Evolutionary conservation across 2,113 vertebrate genomes (phyloP), one percentile per base, ranked within the genome.

Genomic region (Pardalotus punctatus): DNA sequence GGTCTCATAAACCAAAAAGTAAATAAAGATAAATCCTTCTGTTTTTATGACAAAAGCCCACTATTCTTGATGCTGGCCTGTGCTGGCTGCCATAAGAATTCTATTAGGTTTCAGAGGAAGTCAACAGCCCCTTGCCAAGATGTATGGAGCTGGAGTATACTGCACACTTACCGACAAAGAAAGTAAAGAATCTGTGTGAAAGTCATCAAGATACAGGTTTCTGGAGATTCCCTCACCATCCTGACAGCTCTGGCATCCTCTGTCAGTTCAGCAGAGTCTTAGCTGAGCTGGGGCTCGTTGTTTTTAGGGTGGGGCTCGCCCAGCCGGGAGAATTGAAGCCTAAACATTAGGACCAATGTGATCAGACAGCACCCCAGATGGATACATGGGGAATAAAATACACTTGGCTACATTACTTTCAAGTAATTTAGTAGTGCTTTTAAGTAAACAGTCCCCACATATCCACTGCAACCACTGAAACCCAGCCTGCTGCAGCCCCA

Each of bases 251-350:
- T 62, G 38, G 12, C 2, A 10, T 33, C 14, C 10, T 65, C 47
- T 3, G 0, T 5, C 19, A 64, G 12, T 20, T 71, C 35, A 28
- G 10, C 17, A 27, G 54, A 48, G 28, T 19, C 13, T 84, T 62
- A 35, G 13, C 66, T 90, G 14, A 50, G 12, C 20, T 45, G 19
- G 25, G 8, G 6, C 18, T 81, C 28, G 5, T 5, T 58, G 71
- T 62, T 78, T 69, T 43, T 31, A 42, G 23, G 27, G 27, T 38
- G 19, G 11, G 73, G 48, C 35, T 93, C 12, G 47, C 70, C 56
- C 69, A 94, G 77, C 70, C 36, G 58, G 76, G 48, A 92, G 92
- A 92, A 96, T n/a, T 88, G 60, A 81, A 94, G n/a, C 58, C 51
- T 93, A 92, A 80, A 57, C 13, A 19, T n/a, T 66, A 58, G 42